Evolutionary conservation across 37 sponge, comb jelly and placozoan species (phyloP).

Genomic region (Geodia barretti): DNA sequence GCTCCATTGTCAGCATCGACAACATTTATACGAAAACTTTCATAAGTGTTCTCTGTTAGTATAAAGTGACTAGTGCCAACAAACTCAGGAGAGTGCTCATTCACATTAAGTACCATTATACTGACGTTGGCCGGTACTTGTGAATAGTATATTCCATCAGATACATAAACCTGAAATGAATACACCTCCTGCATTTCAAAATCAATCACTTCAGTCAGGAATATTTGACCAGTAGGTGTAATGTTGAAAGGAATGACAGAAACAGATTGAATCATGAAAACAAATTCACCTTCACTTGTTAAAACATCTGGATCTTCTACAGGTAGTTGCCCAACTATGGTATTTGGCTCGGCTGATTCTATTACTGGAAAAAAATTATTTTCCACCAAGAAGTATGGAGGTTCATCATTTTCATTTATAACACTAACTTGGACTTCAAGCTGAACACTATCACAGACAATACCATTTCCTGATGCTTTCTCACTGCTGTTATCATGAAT

Average conservation of each 20-base stretch:
- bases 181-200: conserved; percentile 19
- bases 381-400: conserved; percentile 30
- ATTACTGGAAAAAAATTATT: conserved; percentile 20
- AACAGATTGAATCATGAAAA: conserved; percentile 18
- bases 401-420: conserved; percentile 56
- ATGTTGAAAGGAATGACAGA: conserved; percentile 17
- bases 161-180: conserved; percentile 27
- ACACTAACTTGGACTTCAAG: conserved; percentile 25
- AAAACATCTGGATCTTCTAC: conserved; percentile 21
- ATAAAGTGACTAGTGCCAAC: conserved; percentile 9
- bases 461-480: not conserved
- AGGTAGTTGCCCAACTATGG: conserved; percentile 20
- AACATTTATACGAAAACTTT: conserved; percentile 25
- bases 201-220: conserved; percentile 38
- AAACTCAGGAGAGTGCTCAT: conserved; percentile 60
- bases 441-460: conserved; percentile 8
- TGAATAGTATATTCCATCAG: conserved; percentile 59
- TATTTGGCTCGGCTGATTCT: conserved; percentile 8
- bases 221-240: conserved; percentile 28
- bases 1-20: conserved; percentile 40
- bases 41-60: conserved; percentile 42
- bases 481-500: conserved; percentile 16
- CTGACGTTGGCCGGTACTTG: conserved; percentile 18
- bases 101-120: conserved; percentile 39
- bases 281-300: not conserved